Base-by-base conservation (phyloP, 2,888 invertebrate species). In the Ctena decussata region DNA sequence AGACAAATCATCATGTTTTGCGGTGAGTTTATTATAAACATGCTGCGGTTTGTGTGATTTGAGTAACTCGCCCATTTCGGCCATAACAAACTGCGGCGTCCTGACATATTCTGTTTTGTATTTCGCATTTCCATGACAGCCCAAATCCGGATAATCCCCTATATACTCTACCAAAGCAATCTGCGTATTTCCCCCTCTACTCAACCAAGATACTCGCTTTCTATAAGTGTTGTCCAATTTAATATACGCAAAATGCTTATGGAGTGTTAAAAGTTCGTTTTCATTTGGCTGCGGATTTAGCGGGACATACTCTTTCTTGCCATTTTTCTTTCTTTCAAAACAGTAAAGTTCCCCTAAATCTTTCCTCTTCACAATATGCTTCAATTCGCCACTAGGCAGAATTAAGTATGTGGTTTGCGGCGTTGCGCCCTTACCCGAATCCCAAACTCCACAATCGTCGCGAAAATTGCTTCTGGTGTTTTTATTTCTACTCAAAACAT, bases 391-490 rank as follows among this genome's bases (percentile, higher is more conserved):
- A 30, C 73, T 49, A 3, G 39, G n/a, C 3, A 32, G 27, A 2
- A 39, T 24, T 0, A 73, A 11, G 37, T 60, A 82, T 11, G 41
- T 41, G 35, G 77, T 46, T 39, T 46, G 57, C 18, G 72, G 82
- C 5, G 77, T 60, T 0, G 77, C 24, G 12, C 82, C 82, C 1
- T n/a, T n/a, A 27, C 37, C 21, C 0, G 73, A 24, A 30, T 82
- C 46, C 82, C 77, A 82, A 27, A 74, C 39, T 6, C 82, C 73
- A 35, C 73, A 39, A 60, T 82, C 82, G 39, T 82, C 82, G 5
- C 71, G 18, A 21, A 77, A 82, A 0, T 15, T 18, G 27, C 81
- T 72, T 1, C 53, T 27, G 32, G 72, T 72, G 3, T 73, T 77
- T 24, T n/a, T 21, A 37, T 6, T 5, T 8, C 57, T 75, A 15